Base-by-base conservation (phyloP, 2,888 invertebrate species). In the Marasmarcha lunaedactyla region DNA sequence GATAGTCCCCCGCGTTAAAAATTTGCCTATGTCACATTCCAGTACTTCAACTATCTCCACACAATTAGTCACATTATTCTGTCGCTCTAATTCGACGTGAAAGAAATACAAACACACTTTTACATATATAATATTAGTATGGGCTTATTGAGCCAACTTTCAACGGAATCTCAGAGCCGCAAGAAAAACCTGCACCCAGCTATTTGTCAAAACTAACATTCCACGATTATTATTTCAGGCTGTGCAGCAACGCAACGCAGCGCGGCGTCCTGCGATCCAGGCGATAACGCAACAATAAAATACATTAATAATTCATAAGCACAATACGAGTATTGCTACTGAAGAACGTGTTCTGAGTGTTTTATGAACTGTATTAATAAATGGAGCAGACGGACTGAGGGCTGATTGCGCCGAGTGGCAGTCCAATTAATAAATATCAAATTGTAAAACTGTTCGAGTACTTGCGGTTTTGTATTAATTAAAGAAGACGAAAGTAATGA, bases 331-430 rank as follows among this genome's bases (percentile, higher is more conserved):
- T 73, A 77, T 74, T 76, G 79, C 79, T 81, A 76, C 77, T 60
- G 71, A 78, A 78, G 76, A 78, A 81, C 81, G 81, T 78, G 81
- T 79, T 71, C 74, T 68, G 76, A 74, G 79, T 77, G 76, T 77
- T 79, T 78, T 81, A 78, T 76, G 20, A 7, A 7, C 20, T 71
- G 66, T 71, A 72, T 76, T 77, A 78, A 77, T 79, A 78, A 76
- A 77, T 73, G 74, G 67, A 51, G 74, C 77, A 79, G 78, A 77
- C 77, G 39, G 49, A 57, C 56, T 20, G 20, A 5, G 20, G 20
- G 4, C 20, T 20, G 20, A 20, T 20, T 20, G 20, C 20, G 20
- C 7, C 20, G 20, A 20, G 4, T 30, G 30, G n/a, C 30, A 30
- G 12, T 30, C 10, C 30, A 30, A 30, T 30, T 30, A 11, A 10